Conservation (phyloP, 2,113 vertebrate genomes). For the Oenanthe melanoleuca region DNA sequence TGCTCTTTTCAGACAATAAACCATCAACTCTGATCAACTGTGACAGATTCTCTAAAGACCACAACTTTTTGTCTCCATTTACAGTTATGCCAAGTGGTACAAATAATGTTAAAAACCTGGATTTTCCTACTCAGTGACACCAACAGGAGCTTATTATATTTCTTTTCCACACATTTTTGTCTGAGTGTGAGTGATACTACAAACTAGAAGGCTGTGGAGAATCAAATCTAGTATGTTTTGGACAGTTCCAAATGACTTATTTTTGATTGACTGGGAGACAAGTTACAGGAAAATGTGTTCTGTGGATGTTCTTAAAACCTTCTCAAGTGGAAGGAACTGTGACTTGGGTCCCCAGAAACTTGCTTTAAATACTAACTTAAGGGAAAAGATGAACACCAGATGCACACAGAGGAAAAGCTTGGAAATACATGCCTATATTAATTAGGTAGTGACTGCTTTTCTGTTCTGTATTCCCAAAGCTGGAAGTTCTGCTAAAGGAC, state of each 20-base stretch:
- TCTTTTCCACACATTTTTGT: not conserved
- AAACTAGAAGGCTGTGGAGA: not conserved
- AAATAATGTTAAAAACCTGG: not conserved
- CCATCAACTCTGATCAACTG: not conserved
- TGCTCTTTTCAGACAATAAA: not conserved
- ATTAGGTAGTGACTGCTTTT: not conserved
- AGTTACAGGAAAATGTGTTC: not conserved
- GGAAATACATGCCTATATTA: not conserved
- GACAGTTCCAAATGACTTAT: not conserved
- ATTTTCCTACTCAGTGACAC: not conserved
- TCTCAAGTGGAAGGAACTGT: not conserved
- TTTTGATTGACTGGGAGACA: not conserved
- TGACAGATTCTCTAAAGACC: not conserved
- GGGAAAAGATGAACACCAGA: not conserved
- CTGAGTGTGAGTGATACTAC: not conserved
- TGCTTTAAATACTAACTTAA: not conserved
- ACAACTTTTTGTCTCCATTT: not conserved
- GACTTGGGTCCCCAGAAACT: not conserved
- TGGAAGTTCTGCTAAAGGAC: not conserved
- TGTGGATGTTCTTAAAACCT: not conserved
- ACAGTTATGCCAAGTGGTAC: not conserved
- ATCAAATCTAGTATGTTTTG: not conserved
- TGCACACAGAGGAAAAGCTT: not conserved
- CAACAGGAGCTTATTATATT: not conserved
- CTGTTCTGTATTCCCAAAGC: not conserved